Conservation (phyloP, 2,888 invertebrate species). For the Drosophila merina region DNA sequence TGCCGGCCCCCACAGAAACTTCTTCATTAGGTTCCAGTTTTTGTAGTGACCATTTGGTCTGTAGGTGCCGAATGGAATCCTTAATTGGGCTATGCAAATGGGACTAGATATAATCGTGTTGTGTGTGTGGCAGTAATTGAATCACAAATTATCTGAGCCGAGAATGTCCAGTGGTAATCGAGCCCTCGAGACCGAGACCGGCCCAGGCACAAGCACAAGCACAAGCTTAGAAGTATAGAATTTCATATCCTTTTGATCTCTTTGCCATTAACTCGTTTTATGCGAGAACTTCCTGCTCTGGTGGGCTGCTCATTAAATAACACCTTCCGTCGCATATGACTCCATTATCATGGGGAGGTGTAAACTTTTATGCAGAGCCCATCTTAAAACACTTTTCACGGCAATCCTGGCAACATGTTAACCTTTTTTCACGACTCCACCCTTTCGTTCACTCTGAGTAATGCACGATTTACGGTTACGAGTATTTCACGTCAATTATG, state of each 20-base stretch:
- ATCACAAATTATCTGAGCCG: conserved; percentile 5
- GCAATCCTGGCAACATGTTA: conserved; percentile 60
- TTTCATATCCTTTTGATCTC: conserved; percentile 18
- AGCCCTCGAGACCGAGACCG: neutral
- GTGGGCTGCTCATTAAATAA: conserved; percentile 29
- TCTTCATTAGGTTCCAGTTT: conserved; percentile 24
- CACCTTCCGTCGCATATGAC: conserved; percentile 16
- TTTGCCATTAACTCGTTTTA: conserved; percentile 10
- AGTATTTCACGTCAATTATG: conserved; percentile 70
- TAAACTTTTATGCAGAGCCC: conserved; percentile 53
- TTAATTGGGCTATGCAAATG: conserved; percentile 10
- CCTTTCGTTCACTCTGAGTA: conserved; percentile 33
- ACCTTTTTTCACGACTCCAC: conserved; percentile 40
- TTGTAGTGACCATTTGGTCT: neutral
- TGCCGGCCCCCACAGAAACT: conserved; percentile 14
- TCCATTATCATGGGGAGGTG: conserved; percentile 40
- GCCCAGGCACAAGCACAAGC: neutral
- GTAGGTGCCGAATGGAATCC: conserved; percentile 5
- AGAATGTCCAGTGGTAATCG: conserved; percentile 2
- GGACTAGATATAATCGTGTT: conserved; percentile 1
- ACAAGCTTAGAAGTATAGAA: neutral
- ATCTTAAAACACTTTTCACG: conserved; percentile 50
- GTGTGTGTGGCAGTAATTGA: conserved; percentile 17
- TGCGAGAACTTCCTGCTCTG: conserved; percentile 8
- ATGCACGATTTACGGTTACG: conserved; percentile 62